Percentiles rank a stretch among this genome's conserved stretches.
These are phyloP conservation scores for Cyprinodon brontotheroides DNA, from an alignment of 2,113 vertebrate genomes.

Conservation along the genomic window DNA sequence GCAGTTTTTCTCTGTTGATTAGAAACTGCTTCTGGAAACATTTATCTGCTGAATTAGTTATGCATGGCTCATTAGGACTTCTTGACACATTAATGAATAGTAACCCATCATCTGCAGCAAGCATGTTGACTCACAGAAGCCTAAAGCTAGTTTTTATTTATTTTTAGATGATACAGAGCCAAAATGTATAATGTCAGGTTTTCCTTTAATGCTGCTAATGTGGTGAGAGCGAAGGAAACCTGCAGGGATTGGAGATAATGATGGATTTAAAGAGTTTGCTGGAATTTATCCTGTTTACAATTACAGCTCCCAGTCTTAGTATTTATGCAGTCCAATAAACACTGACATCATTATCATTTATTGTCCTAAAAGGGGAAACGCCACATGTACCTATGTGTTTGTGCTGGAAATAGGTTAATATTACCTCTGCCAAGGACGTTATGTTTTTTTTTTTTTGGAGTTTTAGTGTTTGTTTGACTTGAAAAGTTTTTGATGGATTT, in stretches of 20 bases:
- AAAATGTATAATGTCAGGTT: background rate
- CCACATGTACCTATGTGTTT: too few species aligned
- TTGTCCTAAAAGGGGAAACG: too few species aligned
- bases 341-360: too few species aligned
- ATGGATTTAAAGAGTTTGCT: background rate
- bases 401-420: too few species aligned
- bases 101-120: background rate
- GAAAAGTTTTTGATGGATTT: too few species aligned
- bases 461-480: too few species aligned
- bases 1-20: background rate
- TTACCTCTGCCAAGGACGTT: too few species aligned
- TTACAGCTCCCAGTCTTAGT: background rate
- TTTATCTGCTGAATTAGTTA: background rate
- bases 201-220: background rate
- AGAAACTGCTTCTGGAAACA: background rate
- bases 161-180: background rate
- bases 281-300: background rate
- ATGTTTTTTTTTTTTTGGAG: too few species aligned
- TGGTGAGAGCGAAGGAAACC: background rate
- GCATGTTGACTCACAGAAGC: background rate
- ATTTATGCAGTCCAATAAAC: too few species aligned
- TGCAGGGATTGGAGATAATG: background rate
- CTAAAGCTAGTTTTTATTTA: background rate
- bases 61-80: background rate
- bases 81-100: background rate